Evolutionary conservation across 1,140 invertebrate genomes (phyloP), one percentile per base, ranked within the genome.

Genomic region (Cryptotermes secundus): DNA sequence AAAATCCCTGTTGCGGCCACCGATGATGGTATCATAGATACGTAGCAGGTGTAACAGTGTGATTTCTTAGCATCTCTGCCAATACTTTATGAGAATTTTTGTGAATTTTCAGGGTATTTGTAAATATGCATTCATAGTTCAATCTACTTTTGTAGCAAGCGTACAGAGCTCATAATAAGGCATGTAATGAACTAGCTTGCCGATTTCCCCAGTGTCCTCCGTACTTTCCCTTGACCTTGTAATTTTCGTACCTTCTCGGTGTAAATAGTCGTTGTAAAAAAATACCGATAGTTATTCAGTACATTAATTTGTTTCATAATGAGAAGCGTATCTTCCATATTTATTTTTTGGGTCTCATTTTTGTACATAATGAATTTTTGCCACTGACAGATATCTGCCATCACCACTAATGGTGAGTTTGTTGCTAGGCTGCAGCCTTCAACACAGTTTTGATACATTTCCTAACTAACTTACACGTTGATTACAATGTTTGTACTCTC

Each of bases 341-440:
- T 86, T 86, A 86, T 86, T 86, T 86, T 86, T 86, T 86, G 85
- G 85, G 86, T 85, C 82, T 86, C 84, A 34, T 86, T 86, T 86
- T 86, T 86, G 84, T 86, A 86, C 81, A 86, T 86, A 82, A 84
- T 81, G 72, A 59, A 84, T 84, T 84, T 84, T 84, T 42, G 36
- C 84, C 49, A 42, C 45, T 42, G 84, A 42, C 53, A 82, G n/a
- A 82, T 79, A 35, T 83, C 72, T 49, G 83, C 38, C 83, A 14
- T 14, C 31, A 82, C 81, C 49, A 82, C 81, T 53, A 34, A 31
- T 34, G 80, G 80, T 45, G 26, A 35, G 34, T 45, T 35, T 31
- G 45, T 65, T 59, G 83, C n/a, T 26, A 34, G n/a, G 36, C 34
- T 31, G 59, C 35, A 35, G 80, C 38, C 79, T 34, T 45, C 19